Conservation (phyloP, 2,113 vertebrate genomes). For the Nestor notabilis region DNA sequence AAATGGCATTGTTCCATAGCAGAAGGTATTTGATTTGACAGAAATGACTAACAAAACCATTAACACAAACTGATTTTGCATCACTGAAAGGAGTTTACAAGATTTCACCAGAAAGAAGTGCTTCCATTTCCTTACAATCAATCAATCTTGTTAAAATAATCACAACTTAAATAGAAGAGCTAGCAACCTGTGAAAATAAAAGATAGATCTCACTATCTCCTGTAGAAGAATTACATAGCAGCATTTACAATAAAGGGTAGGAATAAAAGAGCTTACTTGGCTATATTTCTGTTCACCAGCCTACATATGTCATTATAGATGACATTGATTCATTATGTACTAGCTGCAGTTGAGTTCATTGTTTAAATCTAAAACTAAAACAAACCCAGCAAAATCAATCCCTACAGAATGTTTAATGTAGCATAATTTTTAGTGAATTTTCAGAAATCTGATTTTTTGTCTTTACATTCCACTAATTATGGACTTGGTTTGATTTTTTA, state of each 20-base stretch:
- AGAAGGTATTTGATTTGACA: constrained; percentile 9
- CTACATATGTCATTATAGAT: background rate
- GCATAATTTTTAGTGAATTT: background rate
- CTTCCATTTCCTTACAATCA: background rate
- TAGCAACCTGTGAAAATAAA: constrained; percentile 5
- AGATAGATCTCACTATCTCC: background rate
- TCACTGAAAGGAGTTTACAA: background rate
- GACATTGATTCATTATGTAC: constrained; percentile 46
- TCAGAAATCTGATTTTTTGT: background rate
- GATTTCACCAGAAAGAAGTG: background rate
- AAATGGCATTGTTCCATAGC: background rate
- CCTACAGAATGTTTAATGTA: background rate
- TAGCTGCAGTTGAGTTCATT: background rate
- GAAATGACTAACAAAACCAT: constrained; percentile 8
- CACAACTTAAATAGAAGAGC: background rate
- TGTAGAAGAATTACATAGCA: background rate
- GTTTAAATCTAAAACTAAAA: constrained; percentile 2
- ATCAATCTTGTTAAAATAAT: constrained; percentile 26
- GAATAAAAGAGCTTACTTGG: background rate
- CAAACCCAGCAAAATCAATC: background rate
- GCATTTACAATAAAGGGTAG: background rate
- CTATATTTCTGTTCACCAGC: constrained; percentile 18
- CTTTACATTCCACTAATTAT: background rate
- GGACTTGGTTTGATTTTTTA: no score
- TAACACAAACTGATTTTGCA: background rate